These are phyloP conservation scores for Aeoliscus strigatus DNA, from an alignment of 2,797 vertebrate genomes.

Conservation along the genomic window DNA sequence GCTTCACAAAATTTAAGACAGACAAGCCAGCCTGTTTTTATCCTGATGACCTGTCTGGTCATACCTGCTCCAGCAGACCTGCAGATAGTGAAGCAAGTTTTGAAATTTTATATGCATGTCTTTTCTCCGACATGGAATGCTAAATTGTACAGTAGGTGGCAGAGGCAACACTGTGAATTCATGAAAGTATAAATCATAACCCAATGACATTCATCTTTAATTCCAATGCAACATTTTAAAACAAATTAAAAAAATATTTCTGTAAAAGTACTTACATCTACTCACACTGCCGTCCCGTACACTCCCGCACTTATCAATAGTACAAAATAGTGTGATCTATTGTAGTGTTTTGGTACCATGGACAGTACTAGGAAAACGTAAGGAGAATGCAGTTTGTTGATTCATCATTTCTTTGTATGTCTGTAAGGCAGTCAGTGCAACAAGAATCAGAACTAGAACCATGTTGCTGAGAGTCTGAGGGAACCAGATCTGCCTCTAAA, in stretches of 20 bases:
- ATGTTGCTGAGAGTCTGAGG: conserved; percentile 9
- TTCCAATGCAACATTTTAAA: conserved; percentile 35
- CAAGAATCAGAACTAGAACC: conserved; percentile 20
- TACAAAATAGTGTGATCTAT: conserved; percentile 27
- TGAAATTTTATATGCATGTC: no score
- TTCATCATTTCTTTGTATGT: conserved; percentile 73
- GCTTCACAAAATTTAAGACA: no score
- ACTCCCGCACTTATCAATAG: conserved; percentile 26
- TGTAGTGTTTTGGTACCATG: conserved; percentile 25
- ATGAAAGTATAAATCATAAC: conserved; percentile 30
- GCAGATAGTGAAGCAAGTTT: no score
- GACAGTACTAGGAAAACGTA: conserved; percentile 38
- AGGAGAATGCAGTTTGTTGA: conserved; percentile 51
- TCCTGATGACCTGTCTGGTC: no score
- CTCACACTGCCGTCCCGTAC: conserved; percentile 13
- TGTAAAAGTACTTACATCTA: conserved; percentile 44
- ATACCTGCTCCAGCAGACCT: no score
- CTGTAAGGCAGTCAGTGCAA: conserved; percentile 79
- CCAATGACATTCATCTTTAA: conserved; percentile 36
- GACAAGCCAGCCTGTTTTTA: no score
- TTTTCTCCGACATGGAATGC: no score
- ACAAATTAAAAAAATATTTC: conserved; percentile 56
- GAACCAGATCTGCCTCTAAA: conserved; percentile 27
- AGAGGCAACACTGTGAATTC: conserved; percentile 57
- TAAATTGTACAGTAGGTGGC: conserved; percentile 13